A percentile compares a stretch with the other conserved stretches of the same genome.
phyloP scores from a whole-genome alignment of 1,140 invertebrate genomes.

The Drosophila ananassae region DNA sequence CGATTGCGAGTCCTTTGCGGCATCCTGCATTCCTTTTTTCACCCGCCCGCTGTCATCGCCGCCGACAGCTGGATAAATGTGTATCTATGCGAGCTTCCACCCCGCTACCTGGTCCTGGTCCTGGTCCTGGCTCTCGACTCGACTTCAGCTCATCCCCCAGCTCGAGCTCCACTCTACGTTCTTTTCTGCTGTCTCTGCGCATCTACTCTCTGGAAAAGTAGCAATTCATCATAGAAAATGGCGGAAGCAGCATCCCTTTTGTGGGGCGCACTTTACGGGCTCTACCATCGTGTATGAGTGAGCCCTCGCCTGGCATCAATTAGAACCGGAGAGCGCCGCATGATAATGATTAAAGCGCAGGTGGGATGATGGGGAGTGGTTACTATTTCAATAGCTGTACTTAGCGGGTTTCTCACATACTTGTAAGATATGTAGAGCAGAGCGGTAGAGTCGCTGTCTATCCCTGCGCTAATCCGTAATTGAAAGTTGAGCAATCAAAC shows the following conservation, averaged over 20 bases:
- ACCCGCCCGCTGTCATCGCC: conserved; percentile 57
- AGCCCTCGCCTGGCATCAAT: conserved; percentile 39
- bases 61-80: conserved; percentile 78
- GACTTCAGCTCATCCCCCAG: conserved; percentile 15
- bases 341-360: conserved; percentile 29
- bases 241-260: conserved; percentile 76
- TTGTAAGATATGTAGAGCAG: no score
- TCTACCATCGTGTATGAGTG: conserved; percentile 23
- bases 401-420: no score
- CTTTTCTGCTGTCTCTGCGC: conserved; percentile 65
- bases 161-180: conserved; percentile 5
- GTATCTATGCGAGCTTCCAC: conserved; percentile 50
- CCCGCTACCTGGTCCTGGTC: conserved; percentile 9
- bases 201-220: conserved; percentile 76
- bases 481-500: neutral
- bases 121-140: conserved; percentile 42
- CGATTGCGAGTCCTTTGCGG: conserved; percentile 26
- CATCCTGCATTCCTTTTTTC: conserved; percentile 52
- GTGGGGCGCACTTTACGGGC: conserved; percentile 35
- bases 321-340: conserved; percentile 39
- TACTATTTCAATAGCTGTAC: neutral
- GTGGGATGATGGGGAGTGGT: neutral
- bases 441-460: no score
- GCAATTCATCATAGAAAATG: conserved; percentile 84
- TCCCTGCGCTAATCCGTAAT: neutral